Percentiles rank a stretch among this genome's conserved stretches.
phyloP scores from a whole-genome alignment of 2,888 invertebrate species.

The Diadegma fenestrale region DNA sequence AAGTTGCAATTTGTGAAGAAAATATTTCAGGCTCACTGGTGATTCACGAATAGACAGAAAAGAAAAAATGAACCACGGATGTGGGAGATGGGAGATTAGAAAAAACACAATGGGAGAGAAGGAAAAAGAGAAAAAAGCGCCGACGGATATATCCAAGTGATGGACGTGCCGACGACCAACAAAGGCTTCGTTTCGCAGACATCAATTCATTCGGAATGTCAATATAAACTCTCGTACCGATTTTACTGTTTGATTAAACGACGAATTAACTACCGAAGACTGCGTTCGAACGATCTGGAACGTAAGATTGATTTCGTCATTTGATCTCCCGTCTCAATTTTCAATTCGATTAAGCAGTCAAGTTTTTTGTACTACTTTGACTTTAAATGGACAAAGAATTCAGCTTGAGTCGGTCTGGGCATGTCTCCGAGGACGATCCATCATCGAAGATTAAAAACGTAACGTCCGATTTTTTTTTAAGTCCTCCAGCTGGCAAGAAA shows the following conservation, averaged over 20 bases:
- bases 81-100: slow-evolving; percentile 10
- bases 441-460: slow-evolving; percentile 16
- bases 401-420: not conserved
- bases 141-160: slow-evolving; percentile 8
- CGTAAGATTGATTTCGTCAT: not conserved
- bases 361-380: not conserved
- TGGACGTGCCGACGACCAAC: slow-evolving; percentile 20
- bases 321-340: not conserved
- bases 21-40: not conserved
- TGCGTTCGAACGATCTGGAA: not conserved
- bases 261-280: slow-evolving; percentile 4
- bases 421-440: slow-evolving; percentile 7
- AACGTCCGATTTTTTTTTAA: slow-evolving; percentile 8
- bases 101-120: slow-evolving; percentile 7
- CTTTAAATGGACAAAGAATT: not conserved
- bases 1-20: not conserved
- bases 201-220: slow-evolving; percentile 18
- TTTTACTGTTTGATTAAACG: slow-evolving; percentile 8
- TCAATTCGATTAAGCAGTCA: not conserved
- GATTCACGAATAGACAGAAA: slow-evolving; percentile 1
- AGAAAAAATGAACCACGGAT: slow-evolving; percentile 22
- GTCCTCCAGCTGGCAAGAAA: not conserved
- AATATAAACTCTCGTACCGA: not conserved
- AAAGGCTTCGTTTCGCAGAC: not conserved
- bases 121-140: slow-evolving; percentile 15